phyloP scores from a whole-genome alignment of 2,113 vertebrate genomes.

The Rhinolophus sinicus region DNA sequence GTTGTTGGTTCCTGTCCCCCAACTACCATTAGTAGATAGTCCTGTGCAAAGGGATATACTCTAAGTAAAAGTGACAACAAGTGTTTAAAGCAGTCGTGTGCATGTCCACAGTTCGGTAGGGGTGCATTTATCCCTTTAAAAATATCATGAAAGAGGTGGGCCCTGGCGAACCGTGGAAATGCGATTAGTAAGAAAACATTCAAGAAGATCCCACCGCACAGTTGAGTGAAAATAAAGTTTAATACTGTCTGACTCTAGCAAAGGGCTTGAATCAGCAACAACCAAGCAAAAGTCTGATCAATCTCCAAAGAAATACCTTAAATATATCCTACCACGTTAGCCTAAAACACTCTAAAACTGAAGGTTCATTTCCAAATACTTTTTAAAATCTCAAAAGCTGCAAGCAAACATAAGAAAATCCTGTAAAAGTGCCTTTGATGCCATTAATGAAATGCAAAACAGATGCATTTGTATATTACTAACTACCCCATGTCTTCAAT shows the following conservation, averaged over 20 bases:
- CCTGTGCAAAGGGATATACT: background rate
- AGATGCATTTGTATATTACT: background rate
- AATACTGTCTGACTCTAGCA: conserved; percentile 3
- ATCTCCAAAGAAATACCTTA: conserved; percentile 67
- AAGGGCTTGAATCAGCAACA: background rate
- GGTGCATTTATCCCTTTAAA: background rate
- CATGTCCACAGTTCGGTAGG: background rate
- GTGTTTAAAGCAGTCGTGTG: background rate
- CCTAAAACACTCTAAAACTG: conserved; percentile 53
- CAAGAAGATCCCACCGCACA: background rate
- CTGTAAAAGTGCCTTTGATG: conserved; percentile 58
- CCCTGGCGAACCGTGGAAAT: background rate
- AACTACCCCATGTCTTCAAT: background rate
- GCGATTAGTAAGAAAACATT: background rate
- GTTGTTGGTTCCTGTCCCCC: background rate
- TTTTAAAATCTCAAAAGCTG: conserved; percentile 70
- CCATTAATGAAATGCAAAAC: conserved; percentile 61
- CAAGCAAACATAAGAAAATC: conserved; percentile 71
- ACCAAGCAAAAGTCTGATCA: conserved; percentile 58
- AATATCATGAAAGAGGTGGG: background rate
- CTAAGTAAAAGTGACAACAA: background rate
- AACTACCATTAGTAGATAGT: background rate
- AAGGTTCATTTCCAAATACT: conserved; percentile 63
- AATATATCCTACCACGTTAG: conserved; percentile 10
- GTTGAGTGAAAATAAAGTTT: conserved; percentile 53